These are phyloP conservation scores for Arbacia lixula DNA, from an alignment of 53 echinoderm and acorn worm genomes.

Conservation along the genomic window DNA sequence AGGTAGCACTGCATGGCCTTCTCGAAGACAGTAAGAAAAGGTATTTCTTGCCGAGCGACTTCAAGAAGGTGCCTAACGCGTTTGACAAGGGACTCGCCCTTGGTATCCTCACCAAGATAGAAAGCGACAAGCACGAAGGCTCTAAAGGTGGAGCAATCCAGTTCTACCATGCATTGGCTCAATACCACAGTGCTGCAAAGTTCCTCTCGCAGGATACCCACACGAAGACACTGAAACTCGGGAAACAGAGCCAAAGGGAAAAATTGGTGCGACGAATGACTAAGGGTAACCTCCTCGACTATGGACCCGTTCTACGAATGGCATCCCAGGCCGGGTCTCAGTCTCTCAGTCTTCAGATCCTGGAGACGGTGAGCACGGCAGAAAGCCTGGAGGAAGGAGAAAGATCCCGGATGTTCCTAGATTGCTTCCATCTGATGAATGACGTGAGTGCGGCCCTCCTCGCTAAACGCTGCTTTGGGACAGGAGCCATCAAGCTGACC, in stretches of 20 bases:
- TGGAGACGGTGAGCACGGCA: background rate
- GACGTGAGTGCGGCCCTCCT: background rate
- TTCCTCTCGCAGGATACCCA: background rate
- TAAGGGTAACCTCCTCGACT: conserved; percentile 1
- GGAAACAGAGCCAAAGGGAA: background rate
- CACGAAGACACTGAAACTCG: background rate
- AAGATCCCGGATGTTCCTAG: background rate
- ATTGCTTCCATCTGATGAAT: background rate
- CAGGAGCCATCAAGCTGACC: background rate
- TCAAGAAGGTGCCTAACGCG: background rate
- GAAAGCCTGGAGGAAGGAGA: background rate
- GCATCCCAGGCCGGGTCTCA: background rate
- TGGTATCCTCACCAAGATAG: background rate
- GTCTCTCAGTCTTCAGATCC: background rate
- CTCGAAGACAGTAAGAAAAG: background rate
- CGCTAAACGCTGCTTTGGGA: background rate
- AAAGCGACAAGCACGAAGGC: background rate
- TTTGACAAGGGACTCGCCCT: background rate
- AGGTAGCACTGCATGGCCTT: background rate
- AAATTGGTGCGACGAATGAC: background rate
- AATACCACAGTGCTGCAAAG: conserved; percentile 5
- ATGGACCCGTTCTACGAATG: background rate
- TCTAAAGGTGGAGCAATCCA: background rate
- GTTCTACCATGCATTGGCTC: conserved; percentile 11
- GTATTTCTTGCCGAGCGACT: background rate